Base-by-base conservation (phyloP, 2,888 invertebrate species). In the Drosophila incognita region DNA sequence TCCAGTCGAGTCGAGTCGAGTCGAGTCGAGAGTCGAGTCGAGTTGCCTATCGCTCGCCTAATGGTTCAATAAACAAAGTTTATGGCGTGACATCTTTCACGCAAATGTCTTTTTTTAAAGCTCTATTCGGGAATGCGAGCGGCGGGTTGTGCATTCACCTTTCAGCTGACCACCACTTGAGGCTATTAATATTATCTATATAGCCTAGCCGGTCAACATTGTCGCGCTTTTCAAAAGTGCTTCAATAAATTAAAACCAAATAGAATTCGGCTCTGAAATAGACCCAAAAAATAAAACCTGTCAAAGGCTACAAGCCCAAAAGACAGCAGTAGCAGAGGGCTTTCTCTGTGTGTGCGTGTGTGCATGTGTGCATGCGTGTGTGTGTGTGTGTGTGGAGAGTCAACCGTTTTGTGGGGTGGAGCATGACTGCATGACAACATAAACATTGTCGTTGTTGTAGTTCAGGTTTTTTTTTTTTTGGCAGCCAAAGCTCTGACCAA, bases 21-120 rank as follows among this genome's bases (percentile, higher is more conserved):
- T 5, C 35, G 35, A 15, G 35, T 13, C 35, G 35, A 36, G 35
- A 3, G 15, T 3, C 36, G 36, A 15, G 6, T 36, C 36, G 7
- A 36, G 15, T 38, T 38, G 11, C 59, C 84, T 81, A 83, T 81
- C 84, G 81, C 59, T 62, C 35, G 35, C 54, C 78, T 78, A 88
- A 90, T 88, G 89, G 89, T 88, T 83, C 85, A 85, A 85, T 85
- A 85, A 85, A 85, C 83, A 75, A 76, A 67, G 64, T 88, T 85
- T 85, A 85, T 90, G 90, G 85, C 76, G 86, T 90, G 90, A 88
- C 89, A 85, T 85, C 87, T 85, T 85, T 90, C 89, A 85, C 90
- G 79, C 85, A 84, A 81, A 81, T 83, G 84, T 57, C 24, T 46
- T 69, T 58, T 79, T 79, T n/a, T 27, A 29, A 36, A 61, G 33